phyloP scores from a whole-genome alignment of 1,140 invertebrate genomes.

The Drosophila lowei region DNA sequence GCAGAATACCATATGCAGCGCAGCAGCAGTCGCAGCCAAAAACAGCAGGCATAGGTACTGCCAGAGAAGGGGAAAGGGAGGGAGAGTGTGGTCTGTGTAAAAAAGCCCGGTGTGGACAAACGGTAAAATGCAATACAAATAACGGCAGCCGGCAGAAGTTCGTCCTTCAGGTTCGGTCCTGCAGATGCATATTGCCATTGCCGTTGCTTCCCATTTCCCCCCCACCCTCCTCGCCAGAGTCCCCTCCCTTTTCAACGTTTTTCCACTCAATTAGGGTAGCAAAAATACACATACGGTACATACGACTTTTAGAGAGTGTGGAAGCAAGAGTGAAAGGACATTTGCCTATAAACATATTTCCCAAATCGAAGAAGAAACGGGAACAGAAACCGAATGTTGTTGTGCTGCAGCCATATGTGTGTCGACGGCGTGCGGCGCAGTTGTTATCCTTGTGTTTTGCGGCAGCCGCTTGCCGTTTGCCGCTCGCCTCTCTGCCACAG shows the following conservation, averaged over 20 bases:
- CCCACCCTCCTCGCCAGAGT: neutral
- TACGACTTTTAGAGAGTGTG: conserved; percentile 9
- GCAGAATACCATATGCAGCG: no score
- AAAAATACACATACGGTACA: conserved; percentile 49
- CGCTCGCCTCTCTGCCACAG: neutral
- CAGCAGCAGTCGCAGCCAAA: no score
- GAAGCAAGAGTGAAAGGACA: conserved; percentile 48
- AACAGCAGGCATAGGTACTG: no score
- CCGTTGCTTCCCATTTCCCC: conserved; percentile 22
- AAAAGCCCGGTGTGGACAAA: conserved; percentile 60
- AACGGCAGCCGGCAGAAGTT: conserved; percentile 62
- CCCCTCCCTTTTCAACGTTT: conserved; percentile 27
- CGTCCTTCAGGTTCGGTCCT: conserved; percentile 23
- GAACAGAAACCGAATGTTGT: conserved; percentile 24
- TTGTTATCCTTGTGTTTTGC: conserved; percentile 58
- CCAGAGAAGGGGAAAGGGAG: neutral
- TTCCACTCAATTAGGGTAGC: conserved; percentile 80
- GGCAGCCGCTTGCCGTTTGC: neutral
- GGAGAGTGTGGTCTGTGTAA: conserved; percentile 6
- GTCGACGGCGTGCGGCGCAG: conserved; percentile 68
- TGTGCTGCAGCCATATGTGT: conserved; percentile 63
- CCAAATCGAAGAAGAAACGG: conserved; percentile 5
- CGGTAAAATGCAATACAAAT: conserved; percentile 76
- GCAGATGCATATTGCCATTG: conserved; percentile 56
- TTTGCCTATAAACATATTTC: conserved; percentile 64